These are phyloP conservation scores for Acanthosoma haemorrhoidale DNA, from an alignment of 2,888 invertebrate genomes.

Conservation along the genomic window DNA sequence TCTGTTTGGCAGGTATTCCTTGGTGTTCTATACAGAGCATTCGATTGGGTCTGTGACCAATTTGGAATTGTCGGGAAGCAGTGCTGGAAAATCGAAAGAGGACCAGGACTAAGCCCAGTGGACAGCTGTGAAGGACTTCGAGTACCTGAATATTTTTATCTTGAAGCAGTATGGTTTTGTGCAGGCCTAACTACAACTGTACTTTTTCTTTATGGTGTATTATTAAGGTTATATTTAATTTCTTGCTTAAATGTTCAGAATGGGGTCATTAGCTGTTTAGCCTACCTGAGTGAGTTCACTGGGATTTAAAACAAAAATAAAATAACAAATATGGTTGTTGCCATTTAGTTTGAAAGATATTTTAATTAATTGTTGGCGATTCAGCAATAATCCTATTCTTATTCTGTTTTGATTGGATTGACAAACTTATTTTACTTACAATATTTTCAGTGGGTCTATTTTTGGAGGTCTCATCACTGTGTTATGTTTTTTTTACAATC, in stretches of 20 bases:
- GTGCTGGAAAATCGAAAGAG: slow-evolving; percentile 58
- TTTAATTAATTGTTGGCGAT: no score
- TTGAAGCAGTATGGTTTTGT: slow-evolving; percentile 67
- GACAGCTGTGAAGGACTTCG: slow-evolving; percentile 73
- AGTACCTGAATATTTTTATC: slow-evolving; percentile 75
- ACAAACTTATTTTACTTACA: neutral
- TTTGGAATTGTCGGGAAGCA: slow-evolving; percentile 48
- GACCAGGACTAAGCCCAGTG: slow-evolving; percentile 56
- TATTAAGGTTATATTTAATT: slow-evolving; percentile 64
- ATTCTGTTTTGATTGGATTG: neutral
- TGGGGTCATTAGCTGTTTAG: no score
- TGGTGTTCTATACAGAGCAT: slow-evolving; percentile 52
- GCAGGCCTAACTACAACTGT: slow-evolving; percentile 65
- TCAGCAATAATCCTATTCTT: no score
- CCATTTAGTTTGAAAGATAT: no score
- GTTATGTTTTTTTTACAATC: slow-evolving; percentile 71
- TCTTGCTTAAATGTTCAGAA: no score
- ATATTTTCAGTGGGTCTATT: slow-evolving; percentile 57
- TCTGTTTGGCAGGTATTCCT: slow-evolving; percentile 45
- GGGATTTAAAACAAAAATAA: no score
- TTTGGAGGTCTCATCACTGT: slow-evolving; percentile 68
- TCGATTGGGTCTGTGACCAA: slow-evolving; percentile 46
- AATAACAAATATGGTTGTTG: no score
- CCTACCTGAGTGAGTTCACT: no score
- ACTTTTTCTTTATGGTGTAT: slow-evolving; percentile 61